These are phyloP conservation scores for Synanthedon vespiformis DNA, from an alignment of 2,888 invertebrate genomes.

Conservation along the genomic window DNA sequence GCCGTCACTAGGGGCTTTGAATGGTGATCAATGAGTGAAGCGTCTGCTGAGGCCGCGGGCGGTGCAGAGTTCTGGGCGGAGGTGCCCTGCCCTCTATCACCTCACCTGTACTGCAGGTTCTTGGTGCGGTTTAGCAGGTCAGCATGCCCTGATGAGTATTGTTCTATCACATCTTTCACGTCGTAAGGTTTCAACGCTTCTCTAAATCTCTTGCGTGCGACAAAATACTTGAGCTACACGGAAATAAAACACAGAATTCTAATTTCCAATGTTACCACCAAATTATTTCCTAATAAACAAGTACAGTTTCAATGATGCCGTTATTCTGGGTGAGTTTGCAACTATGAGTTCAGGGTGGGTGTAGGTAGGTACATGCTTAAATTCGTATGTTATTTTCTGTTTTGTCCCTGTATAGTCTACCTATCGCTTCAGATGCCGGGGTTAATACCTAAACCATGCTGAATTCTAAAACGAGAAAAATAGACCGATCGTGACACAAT, in stretches of 20 bases:
- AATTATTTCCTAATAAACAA: too few species aligned
- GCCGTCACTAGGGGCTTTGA: conserved; percentile 3
- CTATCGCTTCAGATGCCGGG: too few species aligned
- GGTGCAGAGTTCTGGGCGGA: conserved; percentile 13
- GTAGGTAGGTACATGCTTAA: too few species aligned
- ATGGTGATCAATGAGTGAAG: conserved; percentile 29
- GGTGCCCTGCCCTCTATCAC: conserved; percentile 14
- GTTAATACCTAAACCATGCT: too few species aligned
- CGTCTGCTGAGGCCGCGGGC: conserved; percentile 13
- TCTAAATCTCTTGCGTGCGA: conserved; percentile 90
- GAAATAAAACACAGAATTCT: conserved; percentile 47
- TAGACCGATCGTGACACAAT: too few species aligned
- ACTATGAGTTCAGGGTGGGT: too few species aligned
- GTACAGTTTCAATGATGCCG: too few species aligned
- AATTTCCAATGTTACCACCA: background rate
- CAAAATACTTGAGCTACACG: conserved; percentile 86
- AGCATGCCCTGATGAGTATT: conserved; percentile 89
- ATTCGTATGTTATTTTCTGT: too few species aligned
- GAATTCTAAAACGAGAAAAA: too few species aligned
- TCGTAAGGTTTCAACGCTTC: conserved; percentile 94
- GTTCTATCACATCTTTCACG: conserved; percentile 95
- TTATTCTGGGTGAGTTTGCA: too few species aligned
- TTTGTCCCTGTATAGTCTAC: too few species aligned
- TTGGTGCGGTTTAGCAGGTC: conserved; percentile 90
- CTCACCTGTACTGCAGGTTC: conserved; percentile 86